Evolutionary conservation across 2,113 vertebrate genomes (phyloP).

Genomic region (Ibidorhyncha struthersii): DNA sequence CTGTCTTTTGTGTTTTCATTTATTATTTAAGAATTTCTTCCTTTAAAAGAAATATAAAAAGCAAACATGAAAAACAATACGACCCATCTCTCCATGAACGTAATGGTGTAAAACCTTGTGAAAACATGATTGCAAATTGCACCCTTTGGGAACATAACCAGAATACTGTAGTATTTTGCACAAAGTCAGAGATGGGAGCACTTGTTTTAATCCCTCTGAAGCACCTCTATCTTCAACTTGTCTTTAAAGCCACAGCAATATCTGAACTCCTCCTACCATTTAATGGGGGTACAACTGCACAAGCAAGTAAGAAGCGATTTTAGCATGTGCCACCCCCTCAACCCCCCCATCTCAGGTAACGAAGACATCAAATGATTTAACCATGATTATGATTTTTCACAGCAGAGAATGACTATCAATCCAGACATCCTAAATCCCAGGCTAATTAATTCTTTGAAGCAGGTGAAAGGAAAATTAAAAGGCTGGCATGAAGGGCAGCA

Average conservation of each 20-base stretch:
- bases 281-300: fast-evolving
- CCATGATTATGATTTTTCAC: not conserved
- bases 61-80: not conserved
- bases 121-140: not conserved
- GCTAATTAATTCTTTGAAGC: not conserved
- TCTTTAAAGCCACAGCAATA: not conserved
- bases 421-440: not conserved
- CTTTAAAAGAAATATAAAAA: not conserved
- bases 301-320: not conserved
- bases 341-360: not conserved
- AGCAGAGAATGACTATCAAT: not conserved
- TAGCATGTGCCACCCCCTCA: not conserved
- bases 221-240: not conserved
- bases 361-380: not conserved
- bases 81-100: not conserved
- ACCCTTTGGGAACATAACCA: not conserved
- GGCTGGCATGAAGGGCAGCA: not conserved
- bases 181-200: not conserved
- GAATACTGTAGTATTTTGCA: not conserved
- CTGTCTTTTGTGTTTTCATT: not conserved
- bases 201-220: not conserved
- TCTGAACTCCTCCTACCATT: not conserved
- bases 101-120: not conserved
- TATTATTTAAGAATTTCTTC: not conserved
- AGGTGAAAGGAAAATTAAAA: not conserved